phyloP scores from a whole-genome alignment of 1,140 invertebrate genomes.

The Drosophila simulans region DNA sequence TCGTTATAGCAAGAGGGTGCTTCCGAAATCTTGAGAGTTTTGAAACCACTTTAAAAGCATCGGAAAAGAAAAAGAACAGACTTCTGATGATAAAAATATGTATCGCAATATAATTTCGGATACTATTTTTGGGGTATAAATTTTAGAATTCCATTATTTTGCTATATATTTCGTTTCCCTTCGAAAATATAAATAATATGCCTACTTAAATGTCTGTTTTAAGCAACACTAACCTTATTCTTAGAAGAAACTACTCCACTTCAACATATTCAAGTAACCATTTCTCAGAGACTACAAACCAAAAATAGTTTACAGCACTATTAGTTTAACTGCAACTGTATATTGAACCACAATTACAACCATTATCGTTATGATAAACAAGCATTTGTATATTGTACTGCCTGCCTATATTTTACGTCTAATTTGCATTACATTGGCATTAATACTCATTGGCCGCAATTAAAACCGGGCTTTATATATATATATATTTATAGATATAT shows the following conservation, averaged over 20 bases:
- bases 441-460: constrained; percentile 65
- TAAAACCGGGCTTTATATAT: constrained; percentile 65
- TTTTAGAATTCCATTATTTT: background rate
- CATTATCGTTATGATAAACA: constrained; percentile 41
- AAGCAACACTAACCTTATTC: constrained; percentile 15
- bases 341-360: constrained; percentile 53
- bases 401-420: constrained; percentile 62
- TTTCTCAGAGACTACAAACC: constrained; percentile 9
- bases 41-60: background rate
- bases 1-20: background rate
- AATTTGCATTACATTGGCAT: constrained; percentile 76
- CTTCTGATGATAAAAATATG: background rate
- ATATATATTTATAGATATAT: constrained; percentile 28
- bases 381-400: constrained; percentile 59
- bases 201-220: background rate
- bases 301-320: constrained; percentile 15
- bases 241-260: constrained; percentile 8
- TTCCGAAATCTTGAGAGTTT: background rate
- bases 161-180: background rate
- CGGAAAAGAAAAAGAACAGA: too few species aligned
- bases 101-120: background rate
- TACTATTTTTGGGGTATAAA: background rate
- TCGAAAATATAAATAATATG: background rate
- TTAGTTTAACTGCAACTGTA: constrained; percentile 44
- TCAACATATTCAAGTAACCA: constrained; percentile 7